phyloP scores from a whole-genome alignment of 2,888 invertebrate species.

The Cataglyphis livida region DNA sequence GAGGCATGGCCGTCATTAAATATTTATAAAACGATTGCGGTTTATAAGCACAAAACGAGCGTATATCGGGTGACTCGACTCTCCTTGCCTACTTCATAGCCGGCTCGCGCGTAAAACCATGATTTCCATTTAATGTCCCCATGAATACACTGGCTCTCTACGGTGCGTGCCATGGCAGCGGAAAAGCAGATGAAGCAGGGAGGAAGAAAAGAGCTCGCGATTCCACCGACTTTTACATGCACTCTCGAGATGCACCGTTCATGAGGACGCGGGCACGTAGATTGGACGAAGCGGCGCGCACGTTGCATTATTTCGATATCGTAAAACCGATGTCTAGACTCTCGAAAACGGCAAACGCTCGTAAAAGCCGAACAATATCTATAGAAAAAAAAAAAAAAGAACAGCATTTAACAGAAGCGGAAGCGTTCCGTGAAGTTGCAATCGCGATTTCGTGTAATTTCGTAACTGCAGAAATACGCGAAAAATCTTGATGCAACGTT shows the following conservation, averaged over 20 bases:
- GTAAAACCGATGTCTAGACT: slow-evolving; percentile 48
- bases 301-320: slow-evolving; percentile 45
- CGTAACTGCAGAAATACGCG: not conserved
- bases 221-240: slow-evolving; percentile 32
- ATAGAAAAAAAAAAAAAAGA: slow-evolving; percentile 35
- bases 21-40: slow-evolving; percentile 79
- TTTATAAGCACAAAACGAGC: slow-evolving; percentile 71
- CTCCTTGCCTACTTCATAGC: slow-evolving; percentile 55
- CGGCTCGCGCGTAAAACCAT: slow-evolving; percentile 72
- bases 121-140: slow-evolving; percentile 79
- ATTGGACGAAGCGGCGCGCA: slow-evolving; percentile 9
- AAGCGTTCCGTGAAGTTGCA: not conserved
- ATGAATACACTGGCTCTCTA: slow-evolving; percentile 72
- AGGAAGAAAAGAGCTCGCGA: slow-evolving; percentile 5
- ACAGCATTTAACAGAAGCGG: slow-evolving; percentile 5
- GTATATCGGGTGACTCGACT: slow-evolving; percentile 65
- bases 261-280: slow-evolving; percentile 3
- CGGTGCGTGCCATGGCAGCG: not conserved
- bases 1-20: slow-evolving; percentile 70
- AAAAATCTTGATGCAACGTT: not conserved
- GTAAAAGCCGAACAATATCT: slow-evolving; percentile 24
- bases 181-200: not conserved
- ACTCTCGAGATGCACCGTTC: slow-evolving; percentile 3
- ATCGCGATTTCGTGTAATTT: slow-evolving; percentile 13
- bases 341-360: slow-evolving; percentile 19